phyloP scores from a whole-genome alignment of 92 coral and sea anemone species.

The Palythoa grandis region DNA sequence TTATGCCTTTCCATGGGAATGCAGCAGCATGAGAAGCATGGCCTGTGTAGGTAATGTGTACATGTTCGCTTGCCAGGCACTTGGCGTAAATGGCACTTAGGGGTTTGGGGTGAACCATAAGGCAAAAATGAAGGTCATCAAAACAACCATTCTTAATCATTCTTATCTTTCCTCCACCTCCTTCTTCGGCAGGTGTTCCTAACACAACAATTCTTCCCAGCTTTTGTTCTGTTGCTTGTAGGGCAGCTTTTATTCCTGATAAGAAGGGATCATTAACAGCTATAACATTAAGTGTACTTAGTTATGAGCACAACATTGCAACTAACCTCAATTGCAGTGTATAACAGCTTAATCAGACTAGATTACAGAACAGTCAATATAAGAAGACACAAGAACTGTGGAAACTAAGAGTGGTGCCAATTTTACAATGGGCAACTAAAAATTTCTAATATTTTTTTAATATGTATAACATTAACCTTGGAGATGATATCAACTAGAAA shows the following conservation, averaged over 20 bases:
- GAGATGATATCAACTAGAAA: too few species aligned
- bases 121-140: constrained; percentile 86
- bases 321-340: too few species aligned
- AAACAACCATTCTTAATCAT: constrained; percentile 91
- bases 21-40: constrained; percentile 92
- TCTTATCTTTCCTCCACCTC: constrained; percentile 85
- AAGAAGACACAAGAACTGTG: too few species aligned
- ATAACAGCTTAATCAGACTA: too few species aligned
- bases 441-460: too few species aligned
- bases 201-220: constrained; percentile 84
- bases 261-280: neutral
- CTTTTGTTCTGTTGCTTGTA: constrained; percentile 66
- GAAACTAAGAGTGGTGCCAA: too few species aligned
- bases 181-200: constrained; percentile 99
- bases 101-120: constrained; percentile 96
- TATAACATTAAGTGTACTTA: neutral
- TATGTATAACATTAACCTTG: too few species aligned
- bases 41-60: constrained; percentile 71
- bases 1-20: constrained; percentile 93
- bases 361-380: too few species aligned
- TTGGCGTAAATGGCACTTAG: constrained; percentile 74
- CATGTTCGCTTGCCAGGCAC: constrained; percentile 68
- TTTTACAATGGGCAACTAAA: too few species aligned
- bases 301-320: neutral
- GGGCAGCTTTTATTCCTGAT: constrained; percentile 88